Evolutionary conservation across 2,797 vertebrate genomes (phyloP), one percentile per base, ranked within the genome.

Genomic region (Bucorvus abyssinicus): DNA sequence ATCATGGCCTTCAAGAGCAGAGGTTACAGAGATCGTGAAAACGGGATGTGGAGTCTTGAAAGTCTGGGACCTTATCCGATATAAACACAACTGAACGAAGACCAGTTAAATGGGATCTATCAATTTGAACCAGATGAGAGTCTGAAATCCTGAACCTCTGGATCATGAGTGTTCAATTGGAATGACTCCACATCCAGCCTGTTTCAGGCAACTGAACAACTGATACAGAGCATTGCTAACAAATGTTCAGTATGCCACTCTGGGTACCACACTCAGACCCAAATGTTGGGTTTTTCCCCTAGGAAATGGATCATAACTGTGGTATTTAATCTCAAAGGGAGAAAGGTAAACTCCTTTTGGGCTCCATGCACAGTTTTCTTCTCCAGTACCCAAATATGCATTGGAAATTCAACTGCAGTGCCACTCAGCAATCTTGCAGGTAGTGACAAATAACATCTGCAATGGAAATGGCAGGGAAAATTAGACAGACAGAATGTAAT

Each of bases 361-460:
- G 53, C 18, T 94, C 60, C 20, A 16, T 32, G 29, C n/a, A 27
- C 1, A 65, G 14, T 68, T 92, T 84, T 69, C 18, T 86, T 56
- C 38, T 65, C 40, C 17, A 27, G 18, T 76, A 90, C 8, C 21
- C 55, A 87, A 76, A 68, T 10, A 63, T 2, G 5, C 11, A 6
- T 3, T 73, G 75, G 68, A 84, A 93, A 85, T 68, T 63, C 53
- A 87, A 64, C 23, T 89, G 40, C 64, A 80, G 29, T 67, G 47
- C 49, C 61, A 78, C 68, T 65, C 44, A 40, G 27, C 74, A 47
- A 30, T 68, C 77, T 32, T 56, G 52, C 56, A 74, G 84, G 67
- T n/a, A 36, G 60, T 83, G 87, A 95, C 71, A 89, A 85, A 64
- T 68, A 94, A 89, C 87, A 92, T 80, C 81, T 87, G 92, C 75